phyloP scores from a whole-genome alignment of 2,888 invertebrate genomes.

The Mesochorus sp. region DNA sequence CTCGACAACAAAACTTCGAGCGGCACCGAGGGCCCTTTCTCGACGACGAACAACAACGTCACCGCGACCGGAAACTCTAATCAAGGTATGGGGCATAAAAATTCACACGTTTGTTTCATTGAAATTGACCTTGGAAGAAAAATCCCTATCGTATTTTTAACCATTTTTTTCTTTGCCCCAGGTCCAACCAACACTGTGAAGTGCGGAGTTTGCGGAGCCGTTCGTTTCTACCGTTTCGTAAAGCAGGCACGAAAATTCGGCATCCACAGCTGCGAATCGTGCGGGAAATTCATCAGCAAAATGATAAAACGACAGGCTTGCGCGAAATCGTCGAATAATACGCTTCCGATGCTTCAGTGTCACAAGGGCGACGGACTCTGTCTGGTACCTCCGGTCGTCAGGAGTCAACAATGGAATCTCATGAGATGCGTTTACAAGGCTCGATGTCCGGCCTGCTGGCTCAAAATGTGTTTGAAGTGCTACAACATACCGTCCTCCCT shows the following conservation, averaged over 20 bases:
- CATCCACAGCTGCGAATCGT: conserved; percentile 92
- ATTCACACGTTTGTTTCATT: too few species aligned
- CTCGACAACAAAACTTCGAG: conserved; percentile 82
- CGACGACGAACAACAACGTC: conserved; percentile 78
- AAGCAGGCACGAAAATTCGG: conserved; percentile 93
- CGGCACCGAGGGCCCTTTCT: conserved; percentile 87
- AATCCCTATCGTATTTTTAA: too few species aligned
- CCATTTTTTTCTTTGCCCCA: conserved; percentile 73
- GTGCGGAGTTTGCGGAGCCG: conserved; percentile 91
- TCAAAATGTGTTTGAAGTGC: conserved; percentile 91
- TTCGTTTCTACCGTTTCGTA: conserved; percentile 89
- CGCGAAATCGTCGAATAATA: conserved; percentile 83
- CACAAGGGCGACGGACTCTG: conserved; percentile 89
- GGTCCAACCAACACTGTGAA: conserved; percentile 87
- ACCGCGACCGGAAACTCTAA: conserved; percentile 69
- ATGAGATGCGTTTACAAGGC: conserved; percentile 88
- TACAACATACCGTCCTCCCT: conserved; percentile 90
- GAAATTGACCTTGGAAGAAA: too few species aligned
- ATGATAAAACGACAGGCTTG: conserved; percentile 88
- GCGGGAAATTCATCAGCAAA: conserved; percentile 93
- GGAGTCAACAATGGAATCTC: conserved; percentile 88
- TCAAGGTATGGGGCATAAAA: too few species aligned
- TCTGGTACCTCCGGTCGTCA: conserved; percentile 87
- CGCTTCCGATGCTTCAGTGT: conserved; percentile 85
- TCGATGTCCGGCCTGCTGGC: conserved; percentile 93